Base-by-base conservation (phyloP, 2,888 invertebrate genomes). In the Amiota mariae region DNA sequence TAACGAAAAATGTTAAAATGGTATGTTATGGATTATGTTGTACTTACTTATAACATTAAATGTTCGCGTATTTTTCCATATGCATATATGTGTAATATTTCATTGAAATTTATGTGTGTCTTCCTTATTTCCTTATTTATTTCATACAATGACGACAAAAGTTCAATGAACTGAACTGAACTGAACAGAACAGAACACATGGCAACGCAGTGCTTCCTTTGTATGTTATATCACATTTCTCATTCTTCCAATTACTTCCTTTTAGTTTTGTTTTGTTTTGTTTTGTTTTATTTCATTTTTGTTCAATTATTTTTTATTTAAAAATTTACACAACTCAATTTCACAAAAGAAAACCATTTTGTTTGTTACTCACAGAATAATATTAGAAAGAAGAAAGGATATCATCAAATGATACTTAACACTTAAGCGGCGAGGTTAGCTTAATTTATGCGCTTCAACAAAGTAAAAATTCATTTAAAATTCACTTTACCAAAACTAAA, bases 81-180 rank as follows among this genome's bases (percentile, higher is more conserved):
- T 36, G 36, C 36, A 36, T 36, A 24, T 24, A 36, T 63, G 57
- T 12, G 36, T 12, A 24, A 63, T 63, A 63, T 63, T 63, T 63
- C 61, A 63, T 63, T 63, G 20, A 15, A 63, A 63, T 63, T 63
- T 63, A 63, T 63, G 61, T 10, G 12, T 36, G 24, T 15, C 36
- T 11, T 36, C 24, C 61, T 36, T 36, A 63, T 36, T 36, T 63
- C 61, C 61, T 10, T 24, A 63, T 2, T 20, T 46, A 63, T 63
- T 24, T 63, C 10, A 11, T 20, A 24, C n/a, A 54, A 36, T 36
- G 36, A 6, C 36, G 36, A 6, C 36, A 36, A 36, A 36, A 54
- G 54, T 54, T 54, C n/a, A 54, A n/a, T 54, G 54, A 54, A 54
- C 54, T 54, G n/a, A 54, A n/a, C n/a, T 54, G 54, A 54, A 54